Evolutionary conservation across 2,797 vertebrate species (phyloP), one percentile per base, ranked within the genome.

Genomic region (Coluber constrictor): DNA sequence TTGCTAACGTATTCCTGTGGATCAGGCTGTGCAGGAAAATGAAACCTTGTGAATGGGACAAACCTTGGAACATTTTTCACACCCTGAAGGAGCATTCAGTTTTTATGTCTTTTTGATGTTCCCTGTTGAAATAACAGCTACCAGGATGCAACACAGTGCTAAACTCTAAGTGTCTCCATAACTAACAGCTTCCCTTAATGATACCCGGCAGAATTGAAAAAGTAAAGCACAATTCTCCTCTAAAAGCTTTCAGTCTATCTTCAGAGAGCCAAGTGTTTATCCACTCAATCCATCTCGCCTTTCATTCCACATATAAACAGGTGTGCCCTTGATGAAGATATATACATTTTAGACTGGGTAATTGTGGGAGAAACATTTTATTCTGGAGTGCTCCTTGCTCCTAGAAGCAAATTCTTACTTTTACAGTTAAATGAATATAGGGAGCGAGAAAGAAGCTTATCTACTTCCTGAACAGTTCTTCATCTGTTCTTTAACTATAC

Each of bases 221-320:
- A 95, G 79, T 87, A 94, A 95, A 87, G 18, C 92, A 95, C 63
- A 54, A 87, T 51, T 93, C 95, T 94, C 79, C 91, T 88, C 95
- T 96, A 94, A 97, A 97, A 96, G 93, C 86, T 97, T 94, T 95
- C 95, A 95, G 94, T 51, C 93, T 60, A 23, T 90, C 92, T 95
- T 96, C 91, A 93, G 86, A 96, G 90, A 95, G 92, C 92, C 90
- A 27, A 37, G 93, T 95, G 15, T 47, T 94, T 91, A 91, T 25
- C 12, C 1, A 89, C 92, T 61, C 96, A 96, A 93, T 66, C 32
- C 15, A 91, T 66, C 54, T 18, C 37, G n/a, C 91, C 90, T 95
- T 95, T 90, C 63, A 63, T 87, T 93, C 90, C 89, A 90, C 61
- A 93, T 89, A 63, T 66, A 90, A 94, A 92, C 29, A 83, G 79